These are phyloP conservation scores for Volucella inanis DNA, from an alignment of 2,888 invertebrate genomes.

Conservation along the genomic window DNA sequence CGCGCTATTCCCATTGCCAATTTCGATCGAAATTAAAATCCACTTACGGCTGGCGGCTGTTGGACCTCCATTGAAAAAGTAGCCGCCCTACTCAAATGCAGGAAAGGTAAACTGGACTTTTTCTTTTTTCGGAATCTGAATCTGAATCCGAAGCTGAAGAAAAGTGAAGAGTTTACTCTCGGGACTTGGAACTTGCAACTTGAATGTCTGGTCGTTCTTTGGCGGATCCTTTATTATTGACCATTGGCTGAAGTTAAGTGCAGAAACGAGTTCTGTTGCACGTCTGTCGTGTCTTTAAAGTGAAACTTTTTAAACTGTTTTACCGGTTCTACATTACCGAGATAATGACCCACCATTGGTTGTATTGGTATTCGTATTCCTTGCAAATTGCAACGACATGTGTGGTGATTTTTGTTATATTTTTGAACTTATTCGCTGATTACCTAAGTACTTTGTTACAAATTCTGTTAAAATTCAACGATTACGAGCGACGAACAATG, in stretches of 20 bases:
- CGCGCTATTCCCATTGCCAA: constrained; percentile 51
- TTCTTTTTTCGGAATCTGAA: not conserved
- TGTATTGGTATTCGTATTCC: not conserved
- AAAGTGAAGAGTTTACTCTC: not conserved
- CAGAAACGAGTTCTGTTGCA: constrained; percentile 6
- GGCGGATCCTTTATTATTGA: not conserved
- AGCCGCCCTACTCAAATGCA: not conserved
- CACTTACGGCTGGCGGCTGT: constrained; percentile 30
- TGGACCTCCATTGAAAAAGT: not conserved
- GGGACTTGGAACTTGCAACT: not conserved
- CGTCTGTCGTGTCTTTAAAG: not conserved
- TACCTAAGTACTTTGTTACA: too few species aligned
- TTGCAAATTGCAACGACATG: too few species aligned
- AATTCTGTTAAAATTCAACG: too few species aligned
- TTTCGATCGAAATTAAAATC: constrained; percentile 67
- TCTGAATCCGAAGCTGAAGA: too few species aligned
- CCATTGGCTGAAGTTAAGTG: not conserved
- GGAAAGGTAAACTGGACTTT: not conserved
- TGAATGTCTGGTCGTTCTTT: not conserved
- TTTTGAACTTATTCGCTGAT: too few species aligned
- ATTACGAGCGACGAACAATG: too few species aligned
- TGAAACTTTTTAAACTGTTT: not conserved
- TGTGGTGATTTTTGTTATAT: too few species aligned
- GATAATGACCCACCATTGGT: constrained; percentile 2
- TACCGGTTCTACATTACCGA: not conserved